Evolutionary conservation across 1,140 invertebrate species (phyloP).

Genomic region (Rhyacophila brunnea): DNA sequence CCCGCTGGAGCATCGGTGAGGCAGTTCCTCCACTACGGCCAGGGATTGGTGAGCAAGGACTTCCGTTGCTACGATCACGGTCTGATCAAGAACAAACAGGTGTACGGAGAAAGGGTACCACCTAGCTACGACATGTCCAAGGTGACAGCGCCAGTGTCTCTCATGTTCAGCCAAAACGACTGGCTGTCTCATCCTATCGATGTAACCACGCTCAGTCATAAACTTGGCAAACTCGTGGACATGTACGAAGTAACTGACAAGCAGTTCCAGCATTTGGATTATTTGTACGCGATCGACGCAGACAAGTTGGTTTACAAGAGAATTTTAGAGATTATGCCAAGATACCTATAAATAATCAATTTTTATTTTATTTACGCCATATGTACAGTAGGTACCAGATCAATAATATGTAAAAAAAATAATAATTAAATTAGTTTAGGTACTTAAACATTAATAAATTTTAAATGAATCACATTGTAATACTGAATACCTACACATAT

Average conservation of each 20-base stretch:
- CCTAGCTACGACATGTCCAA: conserved; percentile 62
- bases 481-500: too few relatives aligned
- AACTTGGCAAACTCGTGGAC: conserved; percentile 48
- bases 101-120: conserved; percentile 52
- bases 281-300: conserved; percentile 55
- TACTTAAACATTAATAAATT: too few relatives aligned
- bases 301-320: conserved; percentile 45
- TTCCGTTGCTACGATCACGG: conserved; percentile 55
- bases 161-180: conserved; percentile 66
- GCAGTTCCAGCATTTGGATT: conserved; percentile 60
- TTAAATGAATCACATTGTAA: too few relatives aligned
- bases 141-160: conserved; percentile 59
- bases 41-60: conserved; percentile 50
- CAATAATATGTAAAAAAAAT: too few relatives aligned
- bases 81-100: conserved; percentile 41
- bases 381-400: too few relatives aligned
- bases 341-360: too few relatives aligned
- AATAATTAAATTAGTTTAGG: too few relatives aligned
- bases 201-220: conserved; percentile 43
- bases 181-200: conserved; percentile 57
- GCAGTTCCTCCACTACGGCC: conserved; percentile 72
- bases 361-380: too few relatives aligned
- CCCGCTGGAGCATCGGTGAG: conserved; percentile 77
- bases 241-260: conserved; percentile 45
- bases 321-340: conserved; percentile 45